Conservation (phyloP, 2,888 invertebrate species). For the Tachina fera region DNA sequence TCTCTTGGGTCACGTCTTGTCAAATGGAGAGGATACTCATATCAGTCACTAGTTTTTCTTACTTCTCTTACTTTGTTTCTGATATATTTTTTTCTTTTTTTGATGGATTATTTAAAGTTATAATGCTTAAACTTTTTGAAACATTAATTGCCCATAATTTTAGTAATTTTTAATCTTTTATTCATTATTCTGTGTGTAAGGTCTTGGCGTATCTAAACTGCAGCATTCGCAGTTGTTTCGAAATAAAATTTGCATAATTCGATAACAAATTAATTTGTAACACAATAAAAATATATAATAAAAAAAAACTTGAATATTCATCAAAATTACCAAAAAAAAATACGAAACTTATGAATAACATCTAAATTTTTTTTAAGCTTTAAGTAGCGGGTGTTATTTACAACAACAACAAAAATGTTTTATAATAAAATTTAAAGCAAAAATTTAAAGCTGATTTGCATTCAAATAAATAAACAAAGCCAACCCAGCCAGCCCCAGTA, state of each 20-base stretch:
- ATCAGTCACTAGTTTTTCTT: too few relatives aligned
- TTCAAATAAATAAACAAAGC: conserved; percentile 36
- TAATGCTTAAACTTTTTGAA: too few relatives aligned
- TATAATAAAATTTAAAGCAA: not conserved
- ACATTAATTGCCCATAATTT: too few relatives aligned
- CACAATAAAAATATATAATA: not conserved
- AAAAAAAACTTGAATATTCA: not conserved
- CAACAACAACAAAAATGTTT: not conserved
- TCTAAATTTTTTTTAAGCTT: not conserved
- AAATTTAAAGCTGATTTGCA: conserved; percentile 37
- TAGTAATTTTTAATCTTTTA: too few relatives aligned
- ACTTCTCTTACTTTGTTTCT: too few relatives aligned
- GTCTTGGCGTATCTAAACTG: too few relatives aligned
- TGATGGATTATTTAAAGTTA: too few relatives aligned
- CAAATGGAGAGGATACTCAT: too few relatives aligned
- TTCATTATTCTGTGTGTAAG: too few relatives aligned
- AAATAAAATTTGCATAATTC: not conserved
- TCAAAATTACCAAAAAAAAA: not conserved
- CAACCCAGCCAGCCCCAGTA: not conserved
- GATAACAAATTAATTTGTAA: not conserved
- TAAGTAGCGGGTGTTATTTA: conserved; percentile 19
- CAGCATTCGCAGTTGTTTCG: too few relatives aligned
- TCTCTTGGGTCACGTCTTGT: too few relatives aligned
- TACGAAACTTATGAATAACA: not conserved
- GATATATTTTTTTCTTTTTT: too few relatives aligned